Base-by-base conservation (phyloP, 2,797 vertebrate genomes). In the Meriones psammophilus region DNA sequence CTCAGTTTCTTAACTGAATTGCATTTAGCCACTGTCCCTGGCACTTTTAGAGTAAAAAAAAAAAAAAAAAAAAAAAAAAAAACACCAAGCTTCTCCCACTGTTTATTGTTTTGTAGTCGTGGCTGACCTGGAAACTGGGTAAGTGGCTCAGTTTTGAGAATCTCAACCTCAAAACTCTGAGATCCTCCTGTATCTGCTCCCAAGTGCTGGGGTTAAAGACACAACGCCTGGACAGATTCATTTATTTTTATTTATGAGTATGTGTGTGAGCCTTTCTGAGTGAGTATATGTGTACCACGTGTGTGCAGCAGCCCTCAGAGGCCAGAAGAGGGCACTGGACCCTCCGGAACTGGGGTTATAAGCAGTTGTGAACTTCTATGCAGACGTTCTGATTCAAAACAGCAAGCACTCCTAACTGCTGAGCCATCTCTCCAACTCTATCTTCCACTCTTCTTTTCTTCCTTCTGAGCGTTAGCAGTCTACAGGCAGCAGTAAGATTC, bases 31-130 rank as follows among this genome's bases (percentile, higher is more conserved):
- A 33, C 71, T 89, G 60, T 18, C 18, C 81, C 18, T 66, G 62
- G 46, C 36, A 64, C 26, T 83, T 50, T 42, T 42, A 88, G 24
- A 73, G 5, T 30, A 91, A 81, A 62, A 94, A 17, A 94, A 42
- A 42, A 4, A n/a, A n/a, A n/a, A n/a, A n/a, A n/a, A 81, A 62
- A 94, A 17, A 94, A 42, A 42, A 94, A 17, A 94, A 42, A 42
- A 5, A 86, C 24, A 79, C 3, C 46, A 84, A 93, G 62, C 20
- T 62, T 94, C 68, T n/a, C 42, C 10, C 30, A 68, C 3, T 68
- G 10, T 22, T 58, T 60, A 30, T 22, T 22, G 39, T 79, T n/a
- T 54, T 69, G 10, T 66, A 66, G 30, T 24, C 64, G 42, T 69
- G 83, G 64, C 42, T 69, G 30, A 54, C 20, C 46, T 17, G 2